Evolutionary conservation across 2,113 vertebrate species (phyloP), one percentile per base, ranked within the genome.

Genomic region (Antennarius striatus): DNA sequence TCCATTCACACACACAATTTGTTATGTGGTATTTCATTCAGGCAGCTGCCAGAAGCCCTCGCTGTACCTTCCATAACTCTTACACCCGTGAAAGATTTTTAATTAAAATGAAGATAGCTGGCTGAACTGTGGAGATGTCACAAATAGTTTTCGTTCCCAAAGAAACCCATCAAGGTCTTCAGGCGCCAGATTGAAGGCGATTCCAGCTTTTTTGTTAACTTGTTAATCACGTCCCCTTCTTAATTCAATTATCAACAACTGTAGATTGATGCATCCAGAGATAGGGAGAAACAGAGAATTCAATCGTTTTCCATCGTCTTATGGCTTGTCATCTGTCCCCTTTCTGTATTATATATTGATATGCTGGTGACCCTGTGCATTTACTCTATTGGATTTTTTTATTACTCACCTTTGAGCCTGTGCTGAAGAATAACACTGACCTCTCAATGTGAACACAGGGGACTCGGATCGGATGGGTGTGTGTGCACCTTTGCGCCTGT

Each of bases 351-450:
- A 92, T 93, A 90, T 94, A 92, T 90, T 80, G 84, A 90, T 88
- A 91, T 89, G 82, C 87, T 71, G 80, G 68, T 90, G 92, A 91
- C 92, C 94, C 88, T 68, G 83, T 91, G 91, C 92, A 91, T 94
- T 92, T 94, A 92, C 91, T 92, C 85, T 92, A 90, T 87, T 94
- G 89, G 89, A 91, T 93, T 95, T 95, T 94, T 96, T 97, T 95
- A 94, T 94, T 68, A 82, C 80, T 91, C 91, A 94, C 93, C 93
- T 93, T 91, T 95, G 93, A 94, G 92, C 95, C 91, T 82, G 91
- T 92, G 91, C 84, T 84, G 69, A 90, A 86, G 93, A 95, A 95
- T 91, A 91, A 91, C 90, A 92, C 93, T 96, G 90, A 93, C 94
- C 93, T 91, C 82, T 71, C 87, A 77, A 86, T 91, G 91, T 92